Percentiles rank a stretch among this genome's conserved stretches.
Evolutionary conservation across 2,797 vertebrate genomes (phyloP).

Genomic region (Platyrinchus mystaceus): DNA sequence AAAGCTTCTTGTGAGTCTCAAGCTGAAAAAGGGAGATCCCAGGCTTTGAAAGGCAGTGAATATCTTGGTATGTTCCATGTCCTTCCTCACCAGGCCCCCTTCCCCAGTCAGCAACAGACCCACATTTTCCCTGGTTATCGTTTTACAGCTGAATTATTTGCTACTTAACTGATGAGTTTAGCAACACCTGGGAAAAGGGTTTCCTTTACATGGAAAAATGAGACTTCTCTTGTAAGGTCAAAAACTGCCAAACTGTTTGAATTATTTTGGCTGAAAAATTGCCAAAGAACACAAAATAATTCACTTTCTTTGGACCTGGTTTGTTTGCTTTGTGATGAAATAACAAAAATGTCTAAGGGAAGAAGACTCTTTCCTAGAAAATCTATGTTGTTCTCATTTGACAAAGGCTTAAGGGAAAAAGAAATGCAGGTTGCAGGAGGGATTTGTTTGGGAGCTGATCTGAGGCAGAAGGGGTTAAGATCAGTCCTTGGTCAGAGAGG

Average conservation of each 20-base stretch:
- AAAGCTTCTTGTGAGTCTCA: slow-evolving; percentile 14
- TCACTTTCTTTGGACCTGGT: background rate
- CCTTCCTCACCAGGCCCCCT: background rate
- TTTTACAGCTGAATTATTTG: background rate
- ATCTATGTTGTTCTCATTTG: background rate
- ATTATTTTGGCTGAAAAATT: slow-evolving; percentile 12
- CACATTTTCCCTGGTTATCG: background rate
- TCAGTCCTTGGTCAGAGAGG: background rate
- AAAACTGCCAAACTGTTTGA: background rate
- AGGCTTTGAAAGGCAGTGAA: background rate
- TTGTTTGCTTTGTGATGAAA: slow-evolving; percentile 25
- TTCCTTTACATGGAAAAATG: background rate
- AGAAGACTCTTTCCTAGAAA: slow-evolving; percentile 1
- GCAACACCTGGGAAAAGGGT: background rate
- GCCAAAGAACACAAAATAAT: background rate
- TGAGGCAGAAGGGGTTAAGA: background rate
- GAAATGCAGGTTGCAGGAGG: background rate
- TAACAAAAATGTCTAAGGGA: slow-evolving; percentile 16
- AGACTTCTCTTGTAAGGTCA: background rate
- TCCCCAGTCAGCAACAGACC: background rate
- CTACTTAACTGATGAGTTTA: background rate
- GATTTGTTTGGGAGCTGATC: background rate
- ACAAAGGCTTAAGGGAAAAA: background rate
- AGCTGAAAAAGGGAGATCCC: background rate
- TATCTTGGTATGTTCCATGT: background rate